A percentile compares a stretch with the other conserved stretches of the same genome.
Conservation (phyloP, 2,113 vertebrate genomes). For the Lampris incognitus region DNA sequence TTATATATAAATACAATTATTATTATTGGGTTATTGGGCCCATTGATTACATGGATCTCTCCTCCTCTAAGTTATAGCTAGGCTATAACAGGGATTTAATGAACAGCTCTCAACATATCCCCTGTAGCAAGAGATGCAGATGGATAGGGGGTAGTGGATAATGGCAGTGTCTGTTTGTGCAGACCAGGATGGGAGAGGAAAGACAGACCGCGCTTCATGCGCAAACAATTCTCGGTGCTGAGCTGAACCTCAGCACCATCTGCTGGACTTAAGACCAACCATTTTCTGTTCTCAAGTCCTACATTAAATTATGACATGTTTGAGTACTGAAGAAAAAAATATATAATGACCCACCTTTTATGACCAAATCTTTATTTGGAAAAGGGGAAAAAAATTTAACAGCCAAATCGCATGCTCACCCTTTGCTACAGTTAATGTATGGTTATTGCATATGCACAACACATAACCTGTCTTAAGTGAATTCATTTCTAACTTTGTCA, state of each 20-base stretch:
- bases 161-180: constrained; percentile 10
- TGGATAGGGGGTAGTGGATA: constrained; percentile 37
- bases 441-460: constrained; percentile 39
- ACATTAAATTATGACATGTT: not conserved
- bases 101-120: constrained; percentile 32
- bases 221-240: not conserved
- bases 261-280: constrained; percentile 57
- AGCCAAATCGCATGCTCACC: constrained; percentile 40
- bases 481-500: constrained; percentile 15
- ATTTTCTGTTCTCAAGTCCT: constrained; percentile 7
- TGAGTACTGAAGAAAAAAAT: too few species aligned
- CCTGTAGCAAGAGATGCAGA: constrained; percentile 31
- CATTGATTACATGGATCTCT: constrained; percentile 21
- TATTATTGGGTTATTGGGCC: constrained; percentile 33
- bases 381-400: constrained; percentile 18
- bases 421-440: constrained; percentile 21
- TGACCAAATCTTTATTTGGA: constrained; percentile 54
- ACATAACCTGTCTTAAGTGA: constrained; percentile 12
- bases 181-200: not conserved
- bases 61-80: constrained; percentile 36
- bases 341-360: constrained; percentile 3
- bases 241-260: constrained; percentile 67
- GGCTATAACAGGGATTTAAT: constrained; percentile 49
- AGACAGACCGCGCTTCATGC: not conserved
- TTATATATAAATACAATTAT: too few species aligned